Evolutionary conservation across 1,140 invertebrate genomes (phyloP).

Genomic region (Drosophila cardini): DNA sequence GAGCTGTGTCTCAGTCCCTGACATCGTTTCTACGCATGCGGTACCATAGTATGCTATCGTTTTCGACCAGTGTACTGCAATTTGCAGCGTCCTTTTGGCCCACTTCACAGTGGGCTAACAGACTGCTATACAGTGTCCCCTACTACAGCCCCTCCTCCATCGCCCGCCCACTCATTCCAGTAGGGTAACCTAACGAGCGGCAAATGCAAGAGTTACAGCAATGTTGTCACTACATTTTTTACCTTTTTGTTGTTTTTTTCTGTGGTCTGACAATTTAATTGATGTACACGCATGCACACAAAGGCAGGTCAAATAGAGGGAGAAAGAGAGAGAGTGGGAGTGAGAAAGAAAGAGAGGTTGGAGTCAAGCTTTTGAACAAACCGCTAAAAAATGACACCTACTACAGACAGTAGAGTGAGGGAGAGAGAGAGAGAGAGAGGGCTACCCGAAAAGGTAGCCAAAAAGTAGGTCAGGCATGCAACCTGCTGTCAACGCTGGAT

Average conservation of each 20-base stretch:
- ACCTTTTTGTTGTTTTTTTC: slow-evolving; percentile 29
- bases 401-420: neutral
- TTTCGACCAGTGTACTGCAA: slow-evolving; percentile 32
- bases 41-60: slow-evolving; percentile 11
- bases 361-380: slow-evolving; percentile 70
- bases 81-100: slow-evolving; percentile 39
- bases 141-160: neutral
- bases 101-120: slow-evolving; percentile 22
- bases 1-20: slow-evolving; percentile 33
- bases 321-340: neutral
- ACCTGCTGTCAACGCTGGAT: slow-evolving; percentile 75
- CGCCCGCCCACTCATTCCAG: neutral
- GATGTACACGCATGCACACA: slow-evolving; percentile 70
- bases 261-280: slow-evolving; percentile 79
- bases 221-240: slow-evolving; percentile 18
- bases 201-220: slow-evolving; percentile 34
- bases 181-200: slow-evolving; percentile 48
- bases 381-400: slow-evolving; percentile 79
- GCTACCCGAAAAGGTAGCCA: slow-evolving; percentile 39
- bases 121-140: neutral
- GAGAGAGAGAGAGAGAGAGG: neutral
- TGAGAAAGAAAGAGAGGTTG: neutral
- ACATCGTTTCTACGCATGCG: slow-evolving; percentile 31
- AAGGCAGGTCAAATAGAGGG: slow-evolving; percentile 20
- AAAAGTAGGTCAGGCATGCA: slow-evolving; percentile 79